A percentile compares a stretch with the other conserved stretches of the same genome.
These are phyloP conservation scores for Ailurus styani DNA, from an alignment of 2,113 vertebrate genomes.

Conservation along the genomic window DNA sequence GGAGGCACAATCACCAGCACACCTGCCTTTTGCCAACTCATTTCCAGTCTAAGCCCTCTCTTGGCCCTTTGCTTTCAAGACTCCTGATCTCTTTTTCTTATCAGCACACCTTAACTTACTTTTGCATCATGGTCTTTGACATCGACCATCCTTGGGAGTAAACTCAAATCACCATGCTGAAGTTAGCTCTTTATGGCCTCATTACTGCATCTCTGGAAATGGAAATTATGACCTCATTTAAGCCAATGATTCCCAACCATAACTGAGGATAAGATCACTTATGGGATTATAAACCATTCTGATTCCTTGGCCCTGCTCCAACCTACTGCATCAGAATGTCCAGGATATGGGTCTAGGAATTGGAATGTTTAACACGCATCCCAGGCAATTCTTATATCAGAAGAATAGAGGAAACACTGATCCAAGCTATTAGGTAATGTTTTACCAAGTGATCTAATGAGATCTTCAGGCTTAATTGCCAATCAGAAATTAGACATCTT, in stretches of 20 bases:
- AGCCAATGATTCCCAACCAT: not conserved
- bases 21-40: not conserved
- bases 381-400: not conserved
- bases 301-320: not conserved
- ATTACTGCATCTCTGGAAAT: not conserved
- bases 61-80: slow-evolving; percentile 1
- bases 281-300: not conserved
- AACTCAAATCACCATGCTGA: not conserved
- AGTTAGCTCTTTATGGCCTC: slow-evolving; percentile 23
- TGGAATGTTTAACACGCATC: not conserved
- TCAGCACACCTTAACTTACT: slow-evolving; percentile 23
- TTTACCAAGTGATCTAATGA: not conserved
- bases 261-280: not conserved
- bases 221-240: slow-evolving; percentile 50
- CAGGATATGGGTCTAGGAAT: not conserved
- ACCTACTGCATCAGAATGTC: not conserved
- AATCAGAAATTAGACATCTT: not conserved
- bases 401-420: not conserved
- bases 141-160: not conserved
- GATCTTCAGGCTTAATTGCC: not conserved
- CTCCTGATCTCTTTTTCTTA: not conserved
- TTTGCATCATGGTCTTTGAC: slow-evolving; percentile 26
- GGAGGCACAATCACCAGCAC: not conserved
- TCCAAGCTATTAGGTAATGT: not conserved
- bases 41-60: not conserved